A percentile compares a stretch with the other conserved stretches of the same genome.
These are phyloP conservation scores for Diploscapter pachys DNA, from an alignment of 1,140 invertebrate genomes.

Conservation along the genomic window DNA sequence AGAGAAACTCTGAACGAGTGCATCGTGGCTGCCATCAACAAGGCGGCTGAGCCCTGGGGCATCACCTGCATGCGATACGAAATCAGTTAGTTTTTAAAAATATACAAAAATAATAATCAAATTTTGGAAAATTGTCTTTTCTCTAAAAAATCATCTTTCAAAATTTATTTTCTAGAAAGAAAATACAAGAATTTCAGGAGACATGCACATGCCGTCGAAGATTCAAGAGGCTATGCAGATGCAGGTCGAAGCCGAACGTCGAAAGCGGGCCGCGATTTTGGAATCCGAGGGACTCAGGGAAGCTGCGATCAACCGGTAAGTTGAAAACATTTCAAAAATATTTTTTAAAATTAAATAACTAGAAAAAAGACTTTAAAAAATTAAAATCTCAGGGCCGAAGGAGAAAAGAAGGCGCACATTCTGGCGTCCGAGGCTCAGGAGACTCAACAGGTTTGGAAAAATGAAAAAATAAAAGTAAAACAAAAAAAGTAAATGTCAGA, in stretches of 20 bases:
- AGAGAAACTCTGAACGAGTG: slow-evolving; percentile 89
- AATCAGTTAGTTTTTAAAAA: slow-evolving; percentile 69
- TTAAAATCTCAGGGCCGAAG: slow-evolving; percentile 94
- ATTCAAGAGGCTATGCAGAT: slow-evolving; percentile 99
- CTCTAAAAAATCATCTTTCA: neutral
- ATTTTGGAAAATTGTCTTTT: neutral
- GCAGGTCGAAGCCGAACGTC: slow-evolving; percentile 96
- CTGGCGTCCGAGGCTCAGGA: slow-evolving; percentile 77
- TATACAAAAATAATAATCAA: neutral
- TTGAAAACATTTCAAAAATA: neutral
- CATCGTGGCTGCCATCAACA: slow-evolving; percentile 90
- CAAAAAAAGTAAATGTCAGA: slow-evolving; percentile 69
- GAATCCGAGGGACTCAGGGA: slow-evolving; percentile 83
- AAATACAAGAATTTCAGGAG: slow-evolving; percentile 55
- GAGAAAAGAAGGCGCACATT: slow-evolving; percentile 83
- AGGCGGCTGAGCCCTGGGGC: slow-evolving; percentile 95
- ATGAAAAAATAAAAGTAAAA: no score
- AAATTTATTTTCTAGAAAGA: neutral
- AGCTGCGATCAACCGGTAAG: slow-evolving; percentile 80
- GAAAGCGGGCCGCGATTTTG: slow-evolving; percentile 89
- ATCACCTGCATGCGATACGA: slow-evolving; percentile 95
- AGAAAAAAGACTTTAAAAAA: neutral
- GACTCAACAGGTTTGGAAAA: slow-evolving; percentile 71
- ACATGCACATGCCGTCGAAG: slow-evolving; percentile 83
- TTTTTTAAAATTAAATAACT: neutral